Conservation (phyloP, 2,113 vertebrate species). For the Macrotis lagotis region DNA sequence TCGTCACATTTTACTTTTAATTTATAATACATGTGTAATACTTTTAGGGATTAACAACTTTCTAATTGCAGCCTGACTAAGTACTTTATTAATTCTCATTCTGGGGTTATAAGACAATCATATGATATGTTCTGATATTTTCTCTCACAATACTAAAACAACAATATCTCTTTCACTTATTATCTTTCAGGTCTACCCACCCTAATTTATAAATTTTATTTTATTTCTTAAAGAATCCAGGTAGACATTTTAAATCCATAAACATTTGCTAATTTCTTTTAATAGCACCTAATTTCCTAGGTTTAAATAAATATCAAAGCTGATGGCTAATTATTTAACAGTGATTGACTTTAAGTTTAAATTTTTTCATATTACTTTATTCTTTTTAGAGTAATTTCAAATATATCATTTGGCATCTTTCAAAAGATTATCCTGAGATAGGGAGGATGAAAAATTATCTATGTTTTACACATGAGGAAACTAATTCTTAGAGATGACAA, state of each 20-base stretch:
- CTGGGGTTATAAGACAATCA: background rate
- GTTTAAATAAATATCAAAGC: background rate
- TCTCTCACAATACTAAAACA: background rate
- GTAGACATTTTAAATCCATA: background rate
- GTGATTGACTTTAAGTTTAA: background rate
- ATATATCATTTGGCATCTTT: background rate
- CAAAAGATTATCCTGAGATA: background rate
- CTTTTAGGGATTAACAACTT: background rate
- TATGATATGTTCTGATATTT: background rate
- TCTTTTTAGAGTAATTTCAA: background rate
- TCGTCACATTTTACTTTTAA: background rate
- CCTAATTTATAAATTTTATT: background rate
- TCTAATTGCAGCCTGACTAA: background rate
- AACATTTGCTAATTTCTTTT: background rate
- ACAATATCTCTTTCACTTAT: background rate
- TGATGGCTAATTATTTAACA: background rate
- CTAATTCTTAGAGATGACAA: background rate
- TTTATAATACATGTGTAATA: background rate
- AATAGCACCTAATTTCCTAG: background rate
- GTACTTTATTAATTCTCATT: background rate
- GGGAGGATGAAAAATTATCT: background rate
- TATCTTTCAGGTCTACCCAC: background rate
- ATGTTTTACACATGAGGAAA: background rate
- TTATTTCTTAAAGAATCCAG: background rate
- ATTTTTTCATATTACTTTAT: background rate